A percentile compares a stretch with the other conserved stretches of the same genome.
phyloP scores from a whole-genome alignment of 2,888 invertebrate genomes.

The Caprella mutica region DNA sequence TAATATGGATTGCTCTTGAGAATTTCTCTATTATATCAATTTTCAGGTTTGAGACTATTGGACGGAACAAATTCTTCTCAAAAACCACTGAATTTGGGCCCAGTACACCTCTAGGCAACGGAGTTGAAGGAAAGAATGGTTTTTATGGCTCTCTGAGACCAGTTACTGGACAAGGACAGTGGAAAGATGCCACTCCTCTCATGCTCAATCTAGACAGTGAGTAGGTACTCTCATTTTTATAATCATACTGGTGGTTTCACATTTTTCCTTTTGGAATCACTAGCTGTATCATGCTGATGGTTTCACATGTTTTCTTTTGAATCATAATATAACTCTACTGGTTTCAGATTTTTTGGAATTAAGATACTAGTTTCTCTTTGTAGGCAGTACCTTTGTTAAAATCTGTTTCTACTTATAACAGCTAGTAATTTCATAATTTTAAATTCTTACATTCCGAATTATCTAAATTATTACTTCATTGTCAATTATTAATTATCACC shows the following conservation, averaged over 20 bases:
- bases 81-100: constrained; percentile 8
- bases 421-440: too few relatives aligned
- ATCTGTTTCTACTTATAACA: too few relatives aligned
- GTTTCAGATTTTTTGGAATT: not conserved
- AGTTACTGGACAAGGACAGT: constrained; percentile 7
- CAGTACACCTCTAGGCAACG: constrained; percentile 13
- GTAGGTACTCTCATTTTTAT: constrained; percentile 6
- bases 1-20: too few relatives aligned
- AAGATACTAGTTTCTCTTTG: too few relatives aligned
- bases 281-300: not conserved
- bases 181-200: constrained; percentile 20
- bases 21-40: too few relatives aligned
- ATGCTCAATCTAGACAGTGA: constrained; percentile 25
- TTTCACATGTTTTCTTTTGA: not conserved
- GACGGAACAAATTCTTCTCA: not conserved
- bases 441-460: too few relatives aligned
- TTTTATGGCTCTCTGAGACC: constrained; percentile 27
- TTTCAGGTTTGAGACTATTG: not conserved
- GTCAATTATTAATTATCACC: too few relatives aligned
- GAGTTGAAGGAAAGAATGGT: constrained; percentile 18
- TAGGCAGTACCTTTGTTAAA: too few relatives aligned
- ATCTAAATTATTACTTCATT: too few relatives aligned
- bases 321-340: not conserved
- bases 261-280: not conserved
- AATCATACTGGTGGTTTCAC: not conserved